phyloP scores from a whole-genome alignment of 2,888 invertebrate species.

The Nesidiocoris tenuis region DNA sequence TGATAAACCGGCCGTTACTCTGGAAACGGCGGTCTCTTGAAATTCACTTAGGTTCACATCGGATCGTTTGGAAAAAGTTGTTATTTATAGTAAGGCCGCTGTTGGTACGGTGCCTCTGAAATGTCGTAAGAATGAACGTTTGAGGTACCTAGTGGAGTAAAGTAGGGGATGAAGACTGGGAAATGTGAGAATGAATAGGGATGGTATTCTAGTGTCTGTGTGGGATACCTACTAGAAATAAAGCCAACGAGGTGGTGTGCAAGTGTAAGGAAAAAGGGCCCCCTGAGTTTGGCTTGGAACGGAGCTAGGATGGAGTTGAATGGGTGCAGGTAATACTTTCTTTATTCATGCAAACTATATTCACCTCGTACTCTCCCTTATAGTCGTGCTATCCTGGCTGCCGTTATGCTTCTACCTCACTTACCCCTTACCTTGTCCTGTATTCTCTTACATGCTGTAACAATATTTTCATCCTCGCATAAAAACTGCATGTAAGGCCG shows the following conservation, averaged over 20 bases:
- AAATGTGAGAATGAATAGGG: not conserved
- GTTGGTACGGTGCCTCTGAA: not conserved
- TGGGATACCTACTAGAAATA: slow-evolving; percentile 7
- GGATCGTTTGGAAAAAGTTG: slow-evolving; percentile 3
- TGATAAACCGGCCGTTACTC: no score
- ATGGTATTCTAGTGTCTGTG: not conserved
- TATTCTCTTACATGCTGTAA: slow-evolving; percentile 44
- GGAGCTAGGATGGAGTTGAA: not conserved
- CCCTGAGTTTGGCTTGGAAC: slow-evolving; percentile 13
- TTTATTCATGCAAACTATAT: slow-evolving; percentile 44
- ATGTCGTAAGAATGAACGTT: not conserved
- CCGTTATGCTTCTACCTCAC: not conserved
- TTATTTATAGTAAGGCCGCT: not conserved
- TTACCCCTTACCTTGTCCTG: slow-evolving; percentile 5
- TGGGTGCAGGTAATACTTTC: slow-evolving; percentile 29
- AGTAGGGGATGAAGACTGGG: not conserved
- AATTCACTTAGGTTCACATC: not conserved
- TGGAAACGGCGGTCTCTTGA: no score
- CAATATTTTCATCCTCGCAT: slow-evolving; percentile 41
- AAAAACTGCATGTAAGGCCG: slow-evolving; percentile 28
- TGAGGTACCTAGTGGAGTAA: not conserved
- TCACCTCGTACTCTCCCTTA: slow-evolving; percentile 41
- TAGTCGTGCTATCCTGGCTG: slow-evolving; percentile 1
- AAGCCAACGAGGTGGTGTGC: not conserved
- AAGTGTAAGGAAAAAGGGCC: slow-evolving; percentile 10